phyloP scores from a whole-genome alignment of 2,797 vertebrate genomes.

The Pagetopsis macropterus region DNA sequence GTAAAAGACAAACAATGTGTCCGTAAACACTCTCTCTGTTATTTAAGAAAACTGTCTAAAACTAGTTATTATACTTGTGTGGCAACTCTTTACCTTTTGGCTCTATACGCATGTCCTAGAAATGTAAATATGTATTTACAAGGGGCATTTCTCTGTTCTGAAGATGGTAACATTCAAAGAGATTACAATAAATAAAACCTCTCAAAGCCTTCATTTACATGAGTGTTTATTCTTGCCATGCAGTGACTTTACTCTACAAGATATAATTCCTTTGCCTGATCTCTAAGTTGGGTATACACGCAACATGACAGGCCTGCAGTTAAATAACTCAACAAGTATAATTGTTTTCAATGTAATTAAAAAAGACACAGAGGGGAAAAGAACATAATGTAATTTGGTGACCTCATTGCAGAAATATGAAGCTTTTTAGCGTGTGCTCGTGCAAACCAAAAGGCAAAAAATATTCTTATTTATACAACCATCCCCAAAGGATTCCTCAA shows the following conservation, averaged over 20 bases:
- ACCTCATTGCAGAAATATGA: conserved; percentile 92
- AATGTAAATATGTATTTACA: conserved; percentile 53
- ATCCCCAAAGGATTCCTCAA: conserved; percentile 86
- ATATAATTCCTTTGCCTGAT: conserved; percentile 81
- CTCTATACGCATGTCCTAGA: conserved; percentile 37
- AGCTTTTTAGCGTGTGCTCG: conserved; percentile 86
- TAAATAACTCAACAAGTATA: conserved; percentile 90
- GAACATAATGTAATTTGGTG: conserved; percentile 93
- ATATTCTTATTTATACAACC: conserved; percentile 90
- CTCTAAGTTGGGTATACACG: conserved; percentile 88
- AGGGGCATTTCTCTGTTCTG: conserved; percentile 28
- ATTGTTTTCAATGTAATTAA: conserved; percentile 91
- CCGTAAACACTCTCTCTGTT: conserved; percentile 32
- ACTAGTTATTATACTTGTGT: conserved; percentile 46
- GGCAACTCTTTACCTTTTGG: conserved; percentile 39
- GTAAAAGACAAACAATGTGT: conserved; percentile 39
- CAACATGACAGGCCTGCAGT: conserved; percentile 87
- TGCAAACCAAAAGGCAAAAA: conserved; percentile 87
- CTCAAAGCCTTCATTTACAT: conserved; percentile 56
- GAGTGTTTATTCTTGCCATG: conserved; percentile 58
- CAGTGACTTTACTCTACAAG: conserved; percentile 72
- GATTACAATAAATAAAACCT: conserved; percentile 63
- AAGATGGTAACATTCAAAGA: conserved; percentile 42
- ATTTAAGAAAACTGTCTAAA: conserved; percentile 38
- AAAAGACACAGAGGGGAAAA: conserved; percentile 90